Percentiles rank a stretch among this genome's conserved stretches.
Evolutionary conservation across 1,140 invertebrate genomes (phyloP).

Genomic region (Ceratina calcarata): DNA sequence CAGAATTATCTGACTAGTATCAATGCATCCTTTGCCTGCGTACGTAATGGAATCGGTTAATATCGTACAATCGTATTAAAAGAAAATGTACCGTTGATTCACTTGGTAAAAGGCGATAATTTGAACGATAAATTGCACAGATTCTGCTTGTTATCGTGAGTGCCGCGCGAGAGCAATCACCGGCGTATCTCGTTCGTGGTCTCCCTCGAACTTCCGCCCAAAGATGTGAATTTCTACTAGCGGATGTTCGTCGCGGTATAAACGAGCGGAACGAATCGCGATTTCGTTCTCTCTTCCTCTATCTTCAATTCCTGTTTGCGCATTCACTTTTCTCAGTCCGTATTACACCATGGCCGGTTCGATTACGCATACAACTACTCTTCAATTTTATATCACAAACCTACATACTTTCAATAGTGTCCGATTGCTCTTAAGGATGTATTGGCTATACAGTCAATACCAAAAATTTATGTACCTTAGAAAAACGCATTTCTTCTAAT

Average conservation of each 20-base stretch:
- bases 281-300: neutral
- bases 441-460: too few relatives aligned
- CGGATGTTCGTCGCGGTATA: slow-evolving; percentile 33
- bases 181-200: slow-evolving; percentile 30
- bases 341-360: slow-evolving; percentile 12
- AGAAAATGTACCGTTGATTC: neutral
- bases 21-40: too few relatives aligned
- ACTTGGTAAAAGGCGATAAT: too few relatives aligned
- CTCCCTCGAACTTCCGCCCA: slow-evolving; percentile 51
- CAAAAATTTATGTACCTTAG: too few relatives aligned
- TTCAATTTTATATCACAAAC: too few relatives aligned
- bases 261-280: slow-evolving; percentile 37
- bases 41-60: too few relatives aligned
- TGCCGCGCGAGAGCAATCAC: neutral
- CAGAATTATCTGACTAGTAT: too few relatives aligned
- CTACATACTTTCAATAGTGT: too few relatives aligned
- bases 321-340: slow-evolving; percentile 28
- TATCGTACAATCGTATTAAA: too few relatives aligned
- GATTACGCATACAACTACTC: slow-evolving; percentile 6
- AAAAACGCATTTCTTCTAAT: too few relatives aligned
- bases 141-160: neutral
- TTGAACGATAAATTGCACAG: slow-evolving; percentile 3
- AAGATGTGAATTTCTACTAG: slow-evolving; percentile 54
- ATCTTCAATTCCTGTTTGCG: too few relatives aligned
- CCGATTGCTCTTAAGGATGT: too few relatives aligned